Percentiles rank a stretch among this genome's conserved stretches.
phyloP scores from a whole-genome alignment of 2,113 vertebrate genomes.

The Canis aureus region DNA sequence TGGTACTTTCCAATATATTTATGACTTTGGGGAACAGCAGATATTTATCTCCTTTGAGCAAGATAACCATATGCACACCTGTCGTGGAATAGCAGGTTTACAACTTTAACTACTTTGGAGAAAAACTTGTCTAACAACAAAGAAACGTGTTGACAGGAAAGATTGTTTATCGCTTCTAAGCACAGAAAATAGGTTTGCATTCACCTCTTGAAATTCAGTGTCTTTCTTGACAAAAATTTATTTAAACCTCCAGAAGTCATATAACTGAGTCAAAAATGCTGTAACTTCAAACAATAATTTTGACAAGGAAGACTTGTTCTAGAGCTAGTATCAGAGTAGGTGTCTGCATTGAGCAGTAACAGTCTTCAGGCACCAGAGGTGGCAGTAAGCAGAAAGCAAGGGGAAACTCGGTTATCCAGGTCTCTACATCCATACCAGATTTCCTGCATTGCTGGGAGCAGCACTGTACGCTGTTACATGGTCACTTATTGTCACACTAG shows the following conservation, averaged over 20 bases:
- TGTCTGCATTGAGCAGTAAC: background rate
- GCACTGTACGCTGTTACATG: background rate
- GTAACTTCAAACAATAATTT: background rate
- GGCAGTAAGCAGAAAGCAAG: background rate
- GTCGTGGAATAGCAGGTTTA: background rate
- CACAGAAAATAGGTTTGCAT: background rate
- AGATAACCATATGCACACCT: background rate
- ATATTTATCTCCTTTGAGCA: background rate
- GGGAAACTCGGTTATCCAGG: fast-evolving
- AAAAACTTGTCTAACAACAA: background rate
- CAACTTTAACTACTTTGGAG: background rate
- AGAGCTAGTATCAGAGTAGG: background rate
- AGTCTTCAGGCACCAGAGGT: background rate
- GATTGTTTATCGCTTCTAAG: background rate
- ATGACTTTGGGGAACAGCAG: background rate
- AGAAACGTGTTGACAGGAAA: background rate
- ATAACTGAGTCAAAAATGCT: background rate
- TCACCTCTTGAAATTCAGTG: background rate
- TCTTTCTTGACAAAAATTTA: background rate
- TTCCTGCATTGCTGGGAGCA: background rate
- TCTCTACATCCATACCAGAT: background rate
- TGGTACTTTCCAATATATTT: background rate
- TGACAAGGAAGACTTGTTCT: background rate
- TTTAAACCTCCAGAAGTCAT: background rate
- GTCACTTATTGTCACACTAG: background rate